Evolutionary conservation across 23 tunicate genomes (phyloP).

Genomic region (Halocynthia aurantium): DNA sequence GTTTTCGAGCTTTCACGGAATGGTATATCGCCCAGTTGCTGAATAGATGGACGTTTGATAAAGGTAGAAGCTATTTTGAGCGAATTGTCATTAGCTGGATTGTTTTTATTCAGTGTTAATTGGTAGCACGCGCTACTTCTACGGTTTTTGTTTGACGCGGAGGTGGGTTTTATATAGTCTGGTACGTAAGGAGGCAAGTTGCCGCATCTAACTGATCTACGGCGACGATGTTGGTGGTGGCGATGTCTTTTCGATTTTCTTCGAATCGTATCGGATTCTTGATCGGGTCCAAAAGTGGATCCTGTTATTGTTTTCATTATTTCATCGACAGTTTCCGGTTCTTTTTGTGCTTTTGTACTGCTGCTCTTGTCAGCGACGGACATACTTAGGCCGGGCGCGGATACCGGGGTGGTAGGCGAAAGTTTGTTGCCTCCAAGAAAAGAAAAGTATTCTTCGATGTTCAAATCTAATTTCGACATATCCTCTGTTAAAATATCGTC

Average conservation of each 20-base stretch:
- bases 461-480: conserved; percentile 42
- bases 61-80: conserved; percentile 23
- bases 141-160: background rate
- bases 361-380: too few species aligned
- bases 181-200: conserved; percentile 14
- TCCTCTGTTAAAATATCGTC: conserved; percentile 25
- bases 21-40: conserved; percentile 21
- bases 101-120: conserved; percentile 2
- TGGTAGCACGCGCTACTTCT: conserved; percentile 12
- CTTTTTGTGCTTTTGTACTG: background rate
- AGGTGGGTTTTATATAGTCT: conserved; percentile 13
- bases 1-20: background rate
- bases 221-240: conserved; percentile 25
- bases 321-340: conserved; percentile 4
- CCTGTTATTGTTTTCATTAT: too few species aligned
- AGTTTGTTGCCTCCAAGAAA: conserved; percentile 39
- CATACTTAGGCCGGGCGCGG: too few species aligned
- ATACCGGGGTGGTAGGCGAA: background rate
- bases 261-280: background rate
- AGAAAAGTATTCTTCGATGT: conserved; percentile 52
- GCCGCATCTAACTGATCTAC: background rate
- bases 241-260: background rate
- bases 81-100: background rate
- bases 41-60: conserved; percentile 53
- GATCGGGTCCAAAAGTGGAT: background rate